phyloP scores from a whole-genome alignment of 2,888 invertebrate species.

The Craniophora ligustri region DNA sequence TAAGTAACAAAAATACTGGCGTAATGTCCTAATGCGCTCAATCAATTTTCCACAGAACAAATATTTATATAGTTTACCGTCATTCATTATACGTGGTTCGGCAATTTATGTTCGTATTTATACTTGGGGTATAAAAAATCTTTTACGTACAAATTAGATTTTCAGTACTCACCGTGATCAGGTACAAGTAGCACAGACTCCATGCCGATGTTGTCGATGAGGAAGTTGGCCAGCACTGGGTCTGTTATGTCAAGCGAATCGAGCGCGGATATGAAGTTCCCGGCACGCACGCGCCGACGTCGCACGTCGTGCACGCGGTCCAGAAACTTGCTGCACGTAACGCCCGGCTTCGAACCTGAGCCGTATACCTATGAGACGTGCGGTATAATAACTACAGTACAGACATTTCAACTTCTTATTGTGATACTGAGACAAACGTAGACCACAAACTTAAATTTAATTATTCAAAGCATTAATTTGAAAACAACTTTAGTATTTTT shows the following conservation, averaged over 20 bases:
- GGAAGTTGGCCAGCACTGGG: slow-evolving; percentile 93
- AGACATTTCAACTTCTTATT: too few species aligned
- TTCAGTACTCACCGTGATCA: slow-evolving; percentile 77
- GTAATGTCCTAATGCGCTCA: too few species aligned
- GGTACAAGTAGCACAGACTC: slow-evolving; percentile 94
- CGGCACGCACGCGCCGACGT: slow-evolving; percentile 76
- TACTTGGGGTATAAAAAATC: background rate
- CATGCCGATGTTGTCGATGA: slow-evolving; percentile 93
- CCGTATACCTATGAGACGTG: slow-evolving; percentile 73
- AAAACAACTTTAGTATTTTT: too few species aligned
- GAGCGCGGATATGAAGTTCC: slow-evolving; percentile 87
- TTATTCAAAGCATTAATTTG: too few species aligned
- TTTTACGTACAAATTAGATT: background rate
- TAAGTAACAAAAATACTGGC: too few species aligned
- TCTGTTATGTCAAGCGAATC: slow-evolving; percentile 92
- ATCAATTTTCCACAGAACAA: too few species aligned
- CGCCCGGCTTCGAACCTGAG: slow-evolving; percentile 83
- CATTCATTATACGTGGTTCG: too few species aligned
- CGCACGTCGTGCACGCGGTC: slow-evolving; percentile 83
- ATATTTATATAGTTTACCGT: too few species aligned
- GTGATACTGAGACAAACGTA: too few species aligned
- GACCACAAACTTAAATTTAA: too few species aligned
- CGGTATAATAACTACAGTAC: too few species aligned
- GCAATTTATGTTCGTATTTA: too few species aligned
- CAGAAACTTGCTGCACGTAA: slow-evolving; percentile 91